These are phyloP conservation scores for Pachycephala philippinensis DNA, from an alignment of 2,113 vertebrate species.

Conservation along the genomic window DNA sequence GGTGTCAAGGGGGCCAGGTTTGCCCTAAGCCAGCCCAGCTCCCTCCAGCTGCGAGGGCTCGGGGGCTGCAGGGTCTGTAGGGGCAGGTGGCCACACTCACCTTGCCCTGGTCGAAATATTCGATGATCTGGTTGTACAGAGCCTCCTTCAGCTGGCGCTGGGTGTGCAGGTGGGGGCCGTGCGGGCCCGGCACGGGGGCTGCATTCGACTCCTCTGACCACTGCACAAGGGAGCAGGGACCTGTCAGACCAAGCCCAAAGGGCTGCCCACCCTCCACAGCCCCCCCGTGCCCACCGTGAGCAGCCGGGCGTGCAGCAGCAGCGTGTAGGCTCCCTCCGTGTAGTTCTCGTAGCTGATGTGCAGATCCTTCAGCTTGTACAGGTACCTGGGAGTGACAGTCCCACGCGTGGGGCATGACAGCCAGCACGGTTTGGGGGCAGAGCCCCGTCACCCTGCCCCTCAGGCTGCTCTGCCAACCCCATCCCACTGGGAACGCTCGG, in stretches of 20 bases:
- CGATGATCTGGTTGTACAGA: slow-evolving; percentile 59
- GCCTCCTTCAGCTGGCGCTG: slow-evolving; percentile 65
- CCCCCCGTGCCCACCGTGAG: neutral
- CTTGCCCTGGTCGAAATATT: slow-evolving; percentile 64
- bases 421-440: neutral
- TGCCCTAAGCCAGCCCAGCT: neutral
- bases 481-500: neutral
- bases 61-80: neutral
- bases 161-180: slow-evolving; percentile 3
- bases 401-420: neutral
- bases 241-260: neutral
- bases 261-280: rapidly evolving
- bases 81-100: neutral
- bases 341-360: slow-evolving; percentile 57
- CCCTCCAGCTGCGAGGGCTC: rapidly evolving
- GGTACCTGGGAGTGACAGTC: neutral
- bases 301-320: slow-evolving; percentile 45
- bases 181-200: neutral
- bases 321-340: slow-evolving; percentile 52
- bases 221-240: neutral
- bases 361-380: slow-evolving; percentile 60
- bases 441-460: neutral
- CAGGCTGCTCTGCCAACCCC: rapidly evolving
- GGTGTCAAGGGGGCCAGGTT: rapidly evolving
- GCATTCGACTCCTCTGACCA: slow-evolving; percentile 40